A percentile compares a stretch with the other conserved stretches of the same genome.
Evolutionary conservation across 2,113 vertebrate species (phyloP).

Genomic region (Psettodes erumei): DNA sequence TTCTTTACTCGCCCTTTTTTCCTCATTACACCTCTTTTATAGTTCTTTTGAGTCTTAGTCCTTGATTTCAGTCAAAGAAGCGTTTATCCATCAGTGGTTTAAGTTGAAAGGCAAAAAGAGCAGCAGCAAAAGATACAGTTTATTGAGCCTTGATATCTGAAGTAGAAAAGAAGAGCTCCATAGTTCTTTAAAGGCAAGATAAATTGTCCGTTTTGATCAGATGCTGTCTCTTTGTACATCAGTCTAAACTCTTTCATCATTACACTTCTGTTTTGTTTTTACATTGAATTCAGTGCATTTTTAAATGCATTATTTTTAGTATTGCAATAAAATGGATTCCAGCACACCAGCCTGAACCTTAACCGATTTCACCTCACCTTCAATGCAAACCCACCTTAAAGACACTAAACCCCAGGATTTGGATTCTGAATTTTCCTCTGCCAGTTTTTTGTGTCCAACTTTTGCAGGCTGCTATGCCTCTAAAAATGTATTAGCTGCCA

Average conservation of each 20-base stretch:
- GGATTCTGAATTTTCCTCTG: not conserved
- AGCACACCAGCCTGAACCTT: not conserved
- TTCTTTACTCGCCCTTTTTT: conserved; percentile 20
- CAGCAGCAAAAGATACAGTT: conserved; percentile 11
- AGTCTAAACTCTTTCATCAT: not conserved
- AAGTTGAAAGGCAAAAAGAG: conserved; percentile 51
- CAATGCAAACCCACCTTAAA: not conserved
- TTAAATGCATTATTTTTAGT: not conserved
- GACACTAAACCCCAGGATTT: not conserved
- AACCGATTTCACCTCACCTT: not conserved
- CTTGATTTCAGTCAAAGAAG: conserved; percentile 60
- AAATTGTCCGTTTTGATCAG: not conserved
- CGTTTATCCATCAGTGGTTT: conserved; percentile 60
- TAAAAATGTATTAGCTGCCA: not conserved
- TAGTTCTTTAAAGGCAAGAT: not conserved
- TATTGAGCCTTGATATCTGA: not conserved
- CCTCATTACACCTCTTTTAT: not conserved
- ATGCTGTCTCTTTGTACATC: not conserved
- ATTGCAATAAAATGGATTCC: not conserved
- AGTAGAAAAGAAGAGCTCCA: conserved; percentile 29
- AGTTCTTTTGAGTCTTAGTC: conserved; percentile 29
- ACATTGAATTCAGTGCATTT: not conserved
- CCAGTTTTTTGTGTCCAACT: not conserved
- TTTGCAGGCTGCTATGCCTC: not conserved
- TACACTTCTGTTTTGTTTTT: not conserved